phyloP scores from a whole-genome alignment of 1,140 invertebrate species.

The Lepidurus arcticus region DNA sequence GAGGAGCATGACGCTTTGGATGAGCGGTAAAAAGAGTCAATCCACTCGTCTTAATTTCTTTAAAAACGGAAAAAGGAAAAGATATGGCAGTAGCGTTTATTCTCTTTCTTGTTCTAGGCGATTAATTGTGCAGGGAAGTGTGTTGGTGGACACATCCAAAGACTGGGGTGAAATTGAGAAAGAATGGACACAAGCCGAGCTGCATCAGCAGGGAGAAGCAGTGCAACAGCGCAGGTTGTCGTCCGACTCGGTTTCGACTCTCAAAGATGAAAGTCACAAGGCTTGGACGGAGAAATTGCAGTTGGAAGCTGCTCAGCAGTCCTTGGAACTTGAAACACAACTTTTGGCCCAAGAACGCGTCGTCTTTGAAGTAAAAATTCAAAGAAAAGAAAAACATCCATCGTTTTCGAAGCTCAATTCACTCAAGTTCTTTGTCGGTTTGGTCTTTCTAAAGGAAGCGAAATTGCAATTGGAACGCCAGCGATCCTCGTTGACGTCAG shows the following conservation, averaged over 20 bases:
- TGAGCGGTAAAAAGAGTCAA: conserved; percentile 36
- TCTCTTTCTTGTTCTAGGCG: conserved; percentile 28
- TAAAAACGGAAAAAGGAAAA: conserved; percentile 6
- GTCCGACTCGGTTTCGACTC: conserved; percentile 24
- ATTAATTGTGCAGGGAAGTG: conserved; percentile 29
- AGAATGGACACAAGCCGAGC: conserved; percentile 31
- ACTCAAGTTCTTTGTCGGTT: background rate
- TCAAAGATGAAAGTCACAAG: conserved; percentile 40
- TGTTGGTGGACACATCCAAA: conserved; percentile 26
- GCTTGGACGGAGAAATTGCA: conserved; percentile 38
- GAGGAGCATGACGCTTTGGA: conserved; percentile 50
- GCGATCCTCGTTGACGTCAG: conserved; percentile 28
- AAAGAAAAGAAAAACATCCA: no score
- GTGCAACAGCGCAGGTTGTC: conserved; percentile 1
- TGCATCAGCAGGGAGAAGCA: conserved; percentile 13
- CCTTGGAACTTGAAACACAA: conserved; percentile 27
- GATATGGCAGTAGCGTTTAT: background rate
- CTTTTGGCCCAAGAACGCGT: conserved; percentile 26
- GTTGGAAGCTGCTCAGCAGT: conserved; percentile 30
- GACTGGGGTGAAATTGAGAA: conserved; percentile 32
- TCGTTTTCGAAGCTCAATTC: no score
- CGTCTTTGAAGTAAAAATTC: background rate
- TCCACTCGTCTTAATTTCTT: background rate
- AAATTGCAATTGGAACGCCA: conserved; percentile 16
- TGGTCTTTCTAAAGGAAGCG: background rate